A percentile compares a stretch with the other conserved stretches of the same genome.
These are phyloP conservation scores for Plumapathes pennacea DNA, from an alignment of 92 coral and sea anemone species.

Conservation along the genomic window DNA sequence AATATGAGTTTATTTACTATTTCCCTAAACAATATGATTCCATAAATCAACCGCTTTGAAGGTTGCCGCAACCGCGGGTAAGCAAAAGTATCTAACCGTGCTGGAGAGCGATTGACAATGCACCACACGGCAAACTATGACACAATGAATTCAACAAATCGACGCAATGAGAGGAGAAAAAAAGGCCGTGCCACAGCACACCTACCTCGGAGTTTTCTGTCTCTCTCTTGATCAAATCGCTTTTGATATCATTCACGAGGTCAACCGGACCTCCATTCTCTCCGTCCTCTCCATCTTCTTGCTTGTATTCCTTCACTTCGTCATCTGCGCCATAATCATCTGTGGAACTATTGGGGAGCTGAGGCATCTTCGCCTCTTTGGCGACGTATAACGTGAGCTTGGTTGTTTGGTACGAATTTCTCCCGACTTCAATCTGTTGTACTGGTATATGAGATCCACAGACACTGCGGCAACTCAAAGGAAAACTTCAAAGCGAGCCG, in stretches of 20 bases:
- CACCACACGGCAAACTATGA: no score
- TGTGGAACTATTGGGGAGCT: constrained; percentile 85
- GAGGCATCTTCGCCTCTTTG: constrained; percentile 97
- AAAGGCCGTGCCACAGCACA: no score
- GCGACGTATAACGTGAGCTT: constrained; percentile 47
- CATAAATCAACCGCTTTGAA: constrained; percentile 72
- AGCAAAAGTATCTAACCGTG: no score
- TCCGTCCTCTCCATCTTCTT: constrained; percentile 92
- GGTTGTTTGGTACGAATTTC: constrained; percentile 38
- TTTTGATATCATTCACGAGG: constrained; percentile 98
- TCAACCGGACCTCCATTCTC: constrained; percentile 95
- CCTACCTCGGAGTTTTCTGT: constrained; percentile 94
- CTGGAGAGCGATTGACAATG: no score
- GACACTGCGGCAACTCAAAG: constrained; percentile 77
- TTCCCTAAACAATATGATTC: constrained; percentile 91
- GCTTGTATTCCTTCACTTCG: constrained; percentile 95
- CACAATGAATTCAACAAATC: no score
- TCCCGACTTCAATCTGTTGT: constrained; percentile 72
- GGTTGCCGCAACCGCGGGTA: constrained; percentile 83
- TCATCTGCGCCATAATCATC: constrained; percentile 99
- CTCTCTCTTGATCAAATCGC: constrained; percentile 98
- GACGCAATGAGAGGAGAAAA: no score
- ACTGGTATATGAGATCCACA: constrained; percentile 57
- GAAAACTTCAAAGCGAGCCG: constrained; percentile 92
- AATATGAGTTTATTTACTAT: constrained; percentile 89